These are phyloP conservation scores for Ctenosaura bakeri DNA, from an alignment of 2,797 vertebrate genomes.

Conservation along the genomic window DNA sequence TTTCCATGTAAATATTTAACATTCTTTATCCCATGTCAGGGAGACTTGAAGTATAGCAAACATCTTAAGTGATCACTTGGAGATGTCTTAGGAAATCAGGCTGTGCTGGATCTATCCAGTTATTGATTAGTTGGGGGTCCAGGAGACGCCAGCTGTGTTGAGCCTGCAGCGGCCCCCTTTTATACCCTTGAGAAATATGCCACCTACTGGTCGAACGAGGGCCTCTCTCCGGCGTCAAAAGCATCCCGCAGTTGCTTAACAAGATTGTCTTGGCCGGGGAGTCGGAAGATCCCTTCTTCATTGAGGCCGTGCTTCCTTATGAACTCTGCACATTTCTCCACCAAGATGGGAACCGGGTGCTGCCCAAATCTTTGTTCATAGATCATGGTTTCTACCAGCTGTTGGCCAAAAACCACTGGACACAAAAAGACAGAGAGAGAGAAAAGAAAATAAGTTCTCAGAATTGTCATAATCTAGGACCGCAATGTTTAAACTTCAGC, in stretches of 20 bases:
- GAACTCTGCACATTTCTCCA: slow-evolving; percentile 93
- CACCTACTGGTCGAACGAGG: slow-evolving; percentile 89
- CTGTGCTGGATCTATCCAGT: too few species aligned
- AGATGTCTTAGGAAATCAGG: too few species aligned
- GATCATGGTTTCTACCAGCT: slow-evolving; percentile 86
- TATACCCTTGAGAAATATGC: neutral
- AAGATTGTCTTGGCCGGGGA: slow-evolving; percentile 95
- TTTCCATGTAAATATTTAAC: too few species aligned
- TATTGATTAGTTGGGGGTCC: too few species aligned
- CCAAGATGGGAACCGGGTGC: slow-evolving; percentile 90
- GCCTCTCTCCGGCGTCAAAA: slow-evolving; percentile 94
- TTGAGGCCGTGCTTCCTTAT: slow-evolving; percentile 88
- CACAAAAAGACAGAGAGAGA: neutral
- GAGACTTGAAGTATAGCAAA: too few species aligned
- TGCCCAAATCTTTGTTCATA: slow-evolving; percentile 90
- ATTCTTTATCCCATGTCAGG: neutral
- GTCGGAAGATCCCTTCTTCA: slow-evolving; percentile 97
- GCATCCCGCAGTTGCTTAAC: slow-evolving; percentile 93
- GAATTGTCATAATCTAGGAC: neutral
- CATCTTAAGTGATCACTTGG: too few species aligned
- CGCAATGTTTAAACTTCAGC: neutral
- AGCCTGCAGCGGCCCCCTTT: neutral
- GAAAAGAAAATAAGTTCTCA: neutral
- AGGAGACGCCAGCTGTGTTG: neutral
- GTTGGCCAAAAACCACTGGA: slow-evolving; percentile 89